A percentile compares a stretch with the other conserved stretches of the same genome.
phyloP scores from a whole-genome alignment of 92 coral and sea anemone species.

The Isaurus tuberculatus region DNA sequence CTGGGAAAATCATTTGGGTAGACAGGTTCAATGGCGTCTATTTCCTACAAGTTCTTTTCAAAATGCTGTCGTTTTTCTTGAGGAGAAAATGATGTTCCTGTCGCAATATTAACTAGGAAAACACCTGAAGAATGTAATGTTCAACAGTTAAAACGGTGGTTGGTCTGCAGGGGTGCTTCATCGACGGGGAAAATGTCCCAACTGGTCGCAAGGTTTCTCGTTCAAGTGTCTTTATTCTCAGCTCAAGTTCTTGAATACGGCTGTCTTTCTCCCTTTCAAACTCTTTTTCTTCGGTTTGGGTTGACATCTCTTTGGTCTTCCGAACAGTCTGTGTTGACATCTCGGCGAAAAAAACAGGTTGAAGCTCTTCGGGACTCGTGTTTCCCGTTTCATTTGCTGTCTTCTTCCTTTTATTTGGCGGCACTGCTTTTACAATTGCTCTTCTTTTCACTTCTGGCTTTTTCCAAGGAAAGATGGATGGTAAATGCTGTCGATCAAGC shows the following conservation, averaged over 20 bases:
- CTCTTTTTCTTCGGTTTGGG: slow-evolving; percentile 6
- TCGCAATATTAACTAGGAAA: not conserved
- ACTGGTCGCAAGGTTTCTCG: not conserved
- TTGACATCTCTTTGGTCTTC: too few relatives aligned
- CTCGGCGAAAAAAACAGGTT: too few relatives aligned
- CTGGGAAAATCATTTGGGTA: slow-evolving; percentile 20
- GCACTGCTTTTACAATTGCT: too few relatives aligned
- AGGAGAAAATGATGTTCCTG: not conserved
- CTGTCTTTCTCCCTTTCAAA: slow-evolving; percentile 1
- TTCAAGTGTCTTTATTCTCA: slow-evolving; percentile 28
- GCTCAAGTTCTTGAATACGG: slow-evolving; percentile 5
- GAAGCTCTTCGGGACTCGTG: too few relatives aligned
- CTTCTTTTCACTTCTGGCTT: too few relatives aligned
- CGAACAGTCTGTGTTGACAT: too few relatives aligned
- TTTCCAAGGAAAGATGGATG: too few relatives aligned
- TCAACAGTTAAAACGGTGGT: not conserved
- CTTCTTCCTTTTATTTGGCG: too few relatives aligned
- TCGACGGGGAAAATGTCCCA: slow-evolving; percentile 15
- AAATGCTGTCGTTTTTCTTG: slow-evolving; percentile 7
- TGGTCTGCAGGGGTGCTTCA: too few relatives aligned
- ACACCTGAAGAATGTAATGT: not conserved
- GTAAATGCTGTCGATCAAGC: too few relatives aligned
- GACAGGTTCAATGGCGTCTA: not conserved
- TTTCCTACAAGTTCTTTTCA: slow-evolving; percentile 4
- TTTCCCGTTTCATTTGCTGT: too few relatives aligned